Percentiles rank a stretch among this genome's conserved stretches.
phyloP scores from a whole-genome alignment of 2,113 vertebrate genomes.

The Cygnus atratus region DNA sequence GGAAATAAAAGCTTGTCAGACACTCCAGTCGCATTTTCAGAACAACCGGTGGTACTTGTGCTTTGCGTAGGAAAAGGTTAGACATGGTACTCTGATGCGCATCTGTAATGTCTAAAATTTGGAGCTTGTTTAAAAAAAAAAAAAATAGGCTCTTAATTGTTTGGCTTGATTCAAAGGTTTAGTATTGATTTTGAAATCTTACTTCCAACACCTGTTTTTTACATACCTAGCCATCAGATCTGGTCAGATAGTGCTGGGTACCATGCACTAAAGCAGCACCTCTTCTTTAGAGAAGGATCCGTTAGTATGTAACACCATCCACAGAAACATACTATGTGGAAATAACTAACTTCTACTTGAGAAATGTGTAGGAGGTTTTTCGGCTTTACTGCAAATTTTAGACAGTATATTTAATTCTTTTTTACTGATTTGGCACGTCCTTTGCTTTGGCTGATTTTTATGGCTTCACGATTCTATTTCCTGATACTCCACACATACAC shows the following conservation, averaged over 20 bases:
- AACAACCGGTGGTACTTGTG: fast-evolving
- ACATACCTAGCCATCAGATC: neutral
- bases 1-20: fast-evolving
- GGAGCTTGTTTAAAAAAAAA: neutral
- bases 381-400: neutral
- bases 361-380: fast-evolving
- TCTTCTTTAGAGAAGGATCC: neutral
- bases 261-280: neutral
- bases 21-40: fast-evolving
- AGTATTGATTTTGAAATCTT: neutral
- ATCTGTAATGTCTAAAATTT: neutral
- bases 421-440: fast-evolving
- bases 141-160: too few species aligned
- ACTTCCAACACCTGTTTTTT: neutral
- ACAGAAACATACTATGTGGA: fast-evolving
- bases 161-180: neutral
- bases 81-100: neutral
- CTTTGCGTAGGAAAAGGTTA: neutral
- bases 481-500: too few species aligned
- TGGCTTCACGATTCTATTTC: neutral
- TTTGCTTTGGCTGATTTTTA: neutral
- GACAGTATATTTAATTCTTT: neutral
- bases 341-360: fast-evolving
- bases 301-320: too few species aligned
- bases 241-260: neutral